Percentiles rank a stretch among this genome's conserved stretches.
Conservation (phyloP, 2,888 invertebrate genomes). For the Hipparchia sbordonii region DNA sequence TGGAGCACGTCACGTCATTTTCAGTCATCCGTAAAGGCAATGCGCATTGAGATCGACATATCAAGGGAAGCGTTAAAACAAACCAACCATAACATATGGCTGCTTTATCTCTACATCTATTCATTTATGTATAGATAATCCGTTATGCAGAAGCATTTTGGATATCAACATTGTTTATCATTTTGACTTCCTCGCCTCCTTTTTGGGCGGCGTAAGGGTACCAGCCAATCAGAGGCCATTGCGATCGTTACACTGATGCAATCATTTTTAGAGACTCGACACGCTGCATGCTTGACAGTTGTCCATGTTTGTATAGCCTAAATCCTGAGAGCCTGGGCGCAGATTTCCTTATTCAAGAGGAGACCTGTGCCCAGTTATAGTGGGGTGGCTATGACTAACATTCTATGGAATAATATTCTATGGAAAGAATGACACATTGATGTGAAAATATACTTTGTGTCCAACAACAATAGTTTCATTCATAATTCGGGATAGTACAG, state of each 20-base stretch:
- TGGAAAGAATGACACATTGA: not conserved
- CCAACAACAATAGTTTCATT: conserved; percentile 13
- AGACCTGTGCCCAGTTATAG: no score
- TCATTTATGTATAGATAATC: not conserved
- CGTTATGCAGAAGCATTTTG: not conserved
- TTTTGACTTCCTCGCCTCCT: not conserved
- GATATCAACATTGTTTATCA: not conserved
- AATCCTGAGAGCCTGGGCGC: no score
- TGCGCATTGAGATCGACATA: conserved; percentile 32
- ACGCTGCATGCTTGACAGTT: no score
- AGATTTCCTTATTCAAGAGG: not conserved
- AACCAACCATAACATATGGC: conserved; percentile 17
- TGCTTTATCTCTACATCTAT: not conserved
- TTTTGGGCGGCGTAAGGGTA: no score
- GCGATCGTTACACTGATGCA: no score
- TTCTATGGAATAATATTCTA: not conserved
- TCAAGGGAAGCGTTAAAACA: conserved; percentile 28
- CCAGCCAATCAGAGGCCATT: no score
- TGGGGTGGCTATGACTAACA: no score
- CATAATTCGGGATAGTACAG: conserved; percentile 9
- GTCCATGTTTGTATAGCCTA: no score
- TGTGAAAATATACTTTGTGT: conserved; percentile 12
- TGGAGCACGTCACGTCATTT: conserved; percentile 28
- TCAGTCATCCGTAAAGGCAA: conserved; percentile 35
- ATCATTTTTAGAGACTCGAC: no score